Percentiles rank a stretch among this genome's conserved stretches.
phyloP scores from a whole-genome alignment of 37 sponge, comb jelly and placozoan species.

The Hexactinellida sp. region DNA sequence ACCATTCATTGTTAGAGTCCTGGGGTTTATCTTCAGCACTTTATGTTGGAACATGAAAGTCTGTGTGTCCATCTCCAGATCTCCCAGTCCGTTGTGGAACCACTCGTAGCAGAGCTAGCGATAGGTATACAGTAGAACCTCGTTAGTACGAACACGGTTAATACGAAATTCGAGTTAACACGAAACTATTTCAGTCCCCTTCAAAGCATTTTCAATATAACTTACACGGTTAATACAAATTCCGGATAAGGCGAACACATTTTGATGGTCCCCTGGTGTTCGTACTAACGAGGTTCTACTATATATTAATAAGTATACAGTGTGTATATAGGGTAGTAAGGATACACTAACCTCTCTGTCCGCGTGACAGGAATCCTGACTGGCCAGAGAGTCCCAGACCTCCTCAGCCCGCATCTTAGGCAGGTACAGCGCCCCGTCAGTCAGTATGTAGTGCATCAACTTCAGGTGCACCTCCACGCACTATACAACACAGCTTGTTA shows the following conservation, averaged over 20 bases:
- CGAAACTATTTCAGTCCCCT: too few species aligned
- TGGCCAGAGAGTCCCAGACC: slow-evolving; percentile 59
- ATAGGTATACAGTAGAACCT: too few species aligned
- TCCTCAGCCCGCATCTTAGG: slow-evolving; percentile 53
- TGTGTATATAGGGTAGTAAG: neutral
- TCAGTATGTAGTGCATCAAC: slow-evolving; percentile 54
- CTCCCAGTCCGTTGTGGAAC: slow-evolving; percentile 59
- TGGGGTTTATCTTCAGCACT: slow-evolving; percentile 21
- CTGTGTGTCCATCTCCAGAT: slow-evolving; percentile 65
- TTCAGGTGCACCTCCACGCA: slow-evolving; percentile 54
- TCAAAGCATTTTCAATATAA: too few species aligned
- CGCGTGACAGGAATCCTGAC: slow-evolving; percentile 45
- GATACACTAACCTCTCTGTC: slow-evolving; percentile 33
- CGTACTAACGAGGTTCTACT: too few species aligned
- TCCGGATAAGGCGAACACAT: too few species aligned
- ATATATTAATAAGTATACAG: neutral
- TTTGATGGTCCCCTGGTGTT: too few species aligned
- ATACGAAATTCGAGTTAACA: too few species aligned
- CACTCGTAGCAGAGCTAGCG: slow-evolving; percentile 68
- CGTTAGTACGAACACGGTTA: too few species aligned
- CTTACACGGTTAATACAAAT: too few species aligned
- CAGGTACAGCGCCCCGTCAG: slow-evolving; percentile 64
- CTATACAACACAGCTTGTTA: too few species aligned
- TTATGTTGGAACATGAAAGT: slow-evolving; percentile 43
- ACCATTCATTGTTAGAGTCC: slow-evolving; percentile 19